These are phyloP conservation scores for Hirtodrosophila confusa DNA, from an alignment of 2,888 invertebrate species.

Conservation along the genomic window DNA sequence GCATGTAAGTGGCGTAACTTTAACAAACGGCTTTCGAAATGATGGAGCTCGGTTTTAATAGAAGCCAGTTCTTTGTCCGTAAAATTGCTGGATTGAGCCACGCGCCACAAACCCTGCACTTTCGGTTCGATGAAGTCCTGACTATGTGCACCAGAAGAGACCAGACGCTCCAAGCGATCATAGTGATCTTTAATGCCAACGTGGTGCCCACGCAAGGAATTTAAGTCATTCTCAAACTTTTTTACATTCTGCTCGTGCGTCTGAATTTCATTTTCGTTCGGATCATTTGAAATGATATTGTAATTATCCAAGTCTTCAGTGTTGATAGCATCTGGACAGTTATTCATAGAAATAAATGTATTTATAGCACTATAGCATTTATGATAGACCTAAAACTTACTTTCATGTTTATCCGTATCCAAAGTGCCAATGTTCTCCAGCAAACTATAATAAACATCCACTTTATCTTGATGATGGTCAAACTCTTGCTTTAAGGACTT, in stretches of 20 bases:
- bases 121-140: conserved; percentile 96
- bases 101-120: conserved; percentile 94
- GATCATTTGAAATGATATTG: conserved; percentile 88
- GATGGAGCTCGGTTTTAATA: conserved; percentile 91
- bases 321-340: conserved; percentile 88
- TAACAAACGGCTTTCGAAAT: conserved; percentile 92
- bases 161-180: conserved; percentile 90
- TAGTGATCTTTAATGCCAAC: conserved; percentile 90
- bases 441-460: conserved; percentile 94
- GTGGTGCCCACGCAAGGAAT: conserved; percentile 90
- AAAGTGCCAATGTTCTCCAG: conserved; percentile 88
- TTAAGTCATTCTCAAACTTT: conserved; percentile 88
- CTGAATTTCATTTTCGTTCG: conserved; percentile 85
- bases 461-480: conserved; percentile 95
- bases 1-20: conserved; percentile 93
- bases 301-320: conserved; percentile 90
- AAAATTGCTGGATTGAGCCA: conserved; percentile 88
- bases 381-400: conserved; percentile 84
- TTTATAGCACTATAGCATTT: neutral
- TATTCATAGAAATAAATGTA: too few relatives aligned
- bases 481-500: conserved; percentile 94
- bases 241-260: conserved; percentile 83
- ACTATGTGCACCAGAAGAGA: conserved; percentile 91
- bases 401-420: conserved; percentile 87
- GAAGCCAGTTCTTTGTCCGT: conserved; percentile 92